Evolutionary conservation across 2,113 vertebrate species (phyloP), one percentile per base, ranked within the genome.

Genomic region (Carollia perspicillata): DNA sequence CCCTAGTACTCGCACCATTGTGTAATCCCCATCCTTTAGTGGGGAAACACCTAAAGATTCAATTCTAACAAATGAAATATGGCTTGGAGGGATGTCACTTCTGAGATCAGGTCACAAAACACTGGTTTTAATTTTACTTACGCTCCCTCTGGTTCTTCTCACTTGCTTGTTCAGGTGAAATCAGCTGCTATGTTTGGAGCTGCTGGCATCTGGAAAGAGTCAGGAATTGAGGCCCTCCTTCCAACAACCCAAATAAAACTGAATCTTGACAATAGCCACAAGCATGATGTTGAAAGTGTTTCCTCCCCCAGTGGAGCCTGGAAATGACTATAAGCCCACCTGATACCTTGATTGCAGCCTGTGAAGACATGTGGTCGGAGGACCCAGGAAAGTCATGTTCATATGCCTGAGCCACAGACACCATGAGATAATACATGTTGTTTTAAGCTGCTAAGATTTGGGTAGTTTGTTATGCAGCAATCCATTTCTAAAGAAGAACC

Each of bases 271-370:
- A 44, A 26, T 8, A 7, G 23, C 3, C 2, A 68, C 0, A 6
- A 51, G 5, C 22, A 42, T 49, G 13, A 20, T 47, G 6, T 79
- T 63, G 13, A 71, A 95, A 37, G 6, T 37, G 28, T 47, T 47
- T 42, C 4, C 22, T 68, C 3, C 10, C 20, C 12, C 6, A 23
- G 3, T 9, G 68, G 4, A 89, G 49, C 7, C 14, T 22, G 42
- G 17, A 22, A 3, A 9, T 65, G 14, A 71, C 26, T 7, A 42
- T 0, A 17, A 42, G 3, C 16, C 28, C 23, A 26, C 20, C 17
- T 4, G 16, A 28, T 9, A 22, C 9, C 4, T 20, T 3, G 1
- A 22, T 1, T n/a, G 5, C 26, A 65, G 7, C 18, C 28, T 33
- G 12, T 14, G 51, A 71, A 28, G 4, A 30, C 1, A 17, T 47